phyloP scores from a whole-genome alignment of 2,888 invertebrate genomes.

The Nymphalis polychloros region DNA sequence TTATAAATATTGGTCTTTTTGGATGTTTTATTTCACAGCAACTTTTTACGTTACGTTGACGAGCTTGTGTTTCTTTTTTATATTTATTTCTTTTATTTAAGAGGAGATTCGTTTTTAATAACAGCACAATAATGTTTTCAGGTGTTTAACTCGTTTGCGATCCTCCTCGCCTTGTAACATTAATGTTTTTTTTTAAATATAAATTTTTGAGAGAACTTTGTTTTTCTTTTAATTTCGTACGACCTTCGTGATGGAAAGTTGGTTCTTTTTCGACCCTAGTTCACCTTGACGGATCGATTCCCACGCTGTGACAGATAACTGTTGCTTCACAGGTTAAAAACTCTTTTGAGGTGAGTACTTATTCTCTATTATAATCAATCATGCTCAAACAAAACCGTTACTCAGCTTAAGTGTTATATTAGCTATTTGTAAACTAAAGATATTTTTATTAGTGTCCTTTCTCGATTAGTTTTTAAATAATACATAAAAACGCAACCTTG shows the following conservation, averaged over 20 bases:
- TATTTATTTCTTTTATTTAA: constrained; percentile 29
- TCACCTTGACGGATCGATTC: constrained; percentile 65
- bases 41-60: not conserved
- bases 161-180: constrained; percentile 40
- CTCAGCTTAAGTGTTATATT: not conserved
- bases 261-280: constrained; percentile 54
- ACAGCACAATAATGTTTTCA: constrained; percentile 29
- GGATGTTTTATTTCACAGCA: constrained; percentile 7
- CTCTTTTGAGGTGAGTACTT: constrained; percentile 19
- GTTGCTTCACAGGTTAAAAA: constrained; percentile 38
- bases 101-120: constrained; percentile 27
- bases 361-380: constrained; percentile 10
- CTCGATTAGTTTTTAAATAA: too few relatives aligned
- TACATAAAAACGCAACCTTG: too few relatives aligned
- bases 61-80: constrained; percentile 21
- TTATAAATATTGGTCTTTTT: not conserved
- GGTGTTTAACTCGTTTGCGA: constrained; percentile 30
- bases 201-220: constrained; percentile 61
- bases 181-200: constrained; percentile 49
- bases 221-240: constrained; percentile 54
- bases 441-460: not conserved
- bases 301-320: constrained; percentile 51
- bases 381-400: constrained; percentile 5
- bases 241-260: constrained; percentile 69
- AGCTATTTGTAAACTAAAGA: not conserved